Base-by-base conservation (phyloP, 2,888 invertebrate genomes). In the Latheticus oryzae region DNA sequence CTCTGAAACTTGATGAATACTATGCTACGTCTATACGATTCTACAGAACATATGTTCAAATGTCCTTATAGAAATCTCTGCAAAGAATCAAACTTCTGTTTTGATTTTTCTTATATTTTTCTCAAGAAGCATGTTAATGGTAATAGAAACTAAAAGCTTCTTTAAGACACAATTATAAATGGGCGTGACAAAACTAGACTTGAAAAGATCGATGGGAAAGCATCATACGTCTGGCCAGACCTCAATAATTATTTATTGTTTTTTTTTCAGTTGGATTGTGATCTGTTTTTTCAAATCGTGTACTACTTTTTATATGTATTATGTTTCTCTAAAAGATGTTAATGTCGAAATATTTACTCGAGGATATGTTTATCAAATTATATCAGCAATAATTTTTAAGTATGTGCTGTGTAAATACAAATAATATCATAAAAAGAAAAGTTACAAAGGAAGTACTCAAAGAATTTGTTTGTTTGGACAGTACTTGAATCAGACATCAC, bases 231-330 rank as follows among this genome's bases (percentile, higher is more conserved):
- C 43, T 19, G 11, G 16, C 17, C 8, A 30, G 30, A 8, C 15
- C 19, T 16, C 30, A 30, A 30, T 43, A 43, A 43, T 43, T 43
- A 43, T 43, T 43, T 30, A 43, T 43, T 43, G 15, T 30, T 17
- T 28, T 28, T 5, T 30, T 2, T 30, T 43, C 11, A 11, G 28
- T 30, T 30, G 19, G 19, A 11, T 11, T 11, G 17, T 30, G 43
- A 30, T 43, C 43, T 43, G 12, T 43, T 43, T n/a, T n/a, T n/a
- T 43, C 9, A 43, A 43, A 43, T 43, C 43, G 42, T 43, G 43
- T 43, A 30, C 43, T 12, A 43, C 28, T 43, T 38, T 43, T 32
- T 30, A 3, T 43, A 43, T 28, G 11, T 17, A 21, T 28, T 4
- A 17, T n/a, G 19, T 17, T 17, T 13, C 43, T 3, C 13, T 17